Conservation (phyloP, 2,888 invertebrate genomes). For the Parasteatoda lunata region DNA sequence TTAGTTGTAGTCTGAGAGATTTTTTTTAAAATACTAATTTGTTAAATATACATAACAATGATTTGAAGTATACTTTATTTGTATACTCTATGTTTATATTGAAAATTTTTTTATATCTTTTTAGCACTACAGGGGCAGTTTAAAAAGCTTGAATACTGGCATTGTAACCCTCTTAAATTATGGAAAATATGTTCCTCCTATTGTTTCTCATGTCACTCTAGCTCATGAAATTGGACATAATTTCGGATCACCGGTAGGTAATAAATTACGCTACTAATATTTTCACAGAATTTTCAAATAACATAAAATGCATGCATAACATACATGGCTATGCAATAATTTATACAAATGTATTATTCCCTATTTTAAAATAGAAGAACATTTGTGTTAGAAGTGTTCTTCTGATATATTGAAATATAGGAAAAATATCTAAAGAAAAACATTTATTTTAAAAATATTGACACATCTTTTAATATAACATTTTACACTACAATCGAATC, state of each 20-base stretch:
- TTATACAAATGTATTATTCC: background rate
- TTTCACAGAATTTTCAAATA: background rate
- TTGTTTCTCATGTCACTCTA: constrained; percentile 97
- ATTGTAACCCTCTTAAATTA: constrained; percentile 98
- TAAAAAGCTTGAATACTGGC: constrained; percentile 96
- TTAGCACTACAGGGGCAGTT: constrained; percentile 92
- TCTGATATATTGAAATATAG: too few species aligned
- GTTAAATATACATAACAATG: too few species aligned
- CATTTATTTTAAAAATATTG: too few species aligned
- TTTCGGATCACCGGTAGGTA: constrained; percentile 94
- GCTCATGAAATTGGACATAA: constrained; percentile 99
- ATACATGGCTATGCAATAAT: background rate
- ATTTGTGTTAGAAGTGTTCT: too few species aligned
- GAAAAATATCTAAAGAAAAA: too few species aligned
- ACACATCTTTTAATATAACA: too few species aligned
- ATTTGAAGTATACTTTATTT: constrained; percentile 2
- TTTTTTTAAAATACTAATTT: too few species aligned
- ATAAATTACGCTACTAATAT: background rate
- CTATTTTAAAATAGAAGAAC: background rate
- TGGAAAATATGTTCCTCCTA: constrained; percentile 97
- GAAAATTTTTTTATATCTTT: constrained; percentile 26
- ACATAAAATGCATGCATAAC: background rate
- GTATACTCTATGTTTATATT: background rate
- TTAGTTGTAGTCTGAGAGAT: too few species aligned
- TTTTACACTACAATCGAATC: too few species aligned